A percentile compares a stretch with the other conserved stretches of the same genome.
phyloP scores from a whole-genome alignment of 35 echinoderm and acorn worm species.

The Diadema setosum region DNA sequence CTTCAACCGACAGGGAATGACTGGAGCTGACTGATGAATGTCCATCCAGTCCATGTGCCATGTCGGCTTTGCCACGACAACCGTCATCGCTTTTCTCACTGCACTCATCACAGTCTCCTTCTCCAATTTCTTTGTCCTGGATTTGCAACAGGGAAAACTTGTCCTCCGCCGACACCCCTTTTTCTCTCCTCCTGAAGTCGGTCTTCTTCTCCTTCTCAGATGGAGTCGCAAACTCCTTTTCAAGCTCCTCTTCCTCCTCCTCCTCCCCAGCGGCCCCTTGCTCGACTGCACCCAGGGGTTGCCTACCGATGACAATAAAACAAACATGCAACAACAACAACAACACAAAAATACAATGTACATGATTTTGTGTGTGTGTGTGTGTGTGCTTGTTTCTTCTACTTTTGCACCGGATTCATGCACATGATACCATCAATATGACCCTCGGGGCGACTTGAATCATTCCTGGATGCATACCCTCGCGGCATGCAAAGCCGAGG shows the following conservation, averaged over 20 bases:
- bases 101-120: slow-evolving; percentile 7
- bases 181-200: slow-evolving; percentile 30
- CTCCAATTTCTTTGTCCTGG: slow-evolving; percentile 1
- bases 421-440: neutral
- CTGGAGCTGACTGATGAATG: neutral
- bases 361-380: neutral
- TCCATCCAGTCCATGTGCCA: neutral
- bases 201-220: slow-evolving; percentile 60
- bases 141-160: neutral
- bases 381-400: neutral
- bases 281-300: too few species aligned
- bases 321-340: neutral
- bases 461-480: too few species aligned
- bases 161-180: neutral
- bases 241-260: slow-evolving; percentile 17
- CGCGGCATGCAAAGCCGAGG: too few species aligned
- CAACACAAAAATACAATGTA: too few species aligned
- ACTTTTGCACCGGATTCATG: neutral
- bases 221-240: slow-evolving; percentile 40
- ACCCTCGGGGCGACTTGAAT: too few species aligned
- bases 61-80: neutral
- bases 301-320: neutral
- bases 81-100: neutral
- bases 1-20: neutral
- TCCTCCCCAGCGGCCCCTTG: slow-evolving; percentile 41